phyloP scores from a whole-genome alignment of 2,797 vertebrate species.

The Spheniscus humboldti region DNA sequence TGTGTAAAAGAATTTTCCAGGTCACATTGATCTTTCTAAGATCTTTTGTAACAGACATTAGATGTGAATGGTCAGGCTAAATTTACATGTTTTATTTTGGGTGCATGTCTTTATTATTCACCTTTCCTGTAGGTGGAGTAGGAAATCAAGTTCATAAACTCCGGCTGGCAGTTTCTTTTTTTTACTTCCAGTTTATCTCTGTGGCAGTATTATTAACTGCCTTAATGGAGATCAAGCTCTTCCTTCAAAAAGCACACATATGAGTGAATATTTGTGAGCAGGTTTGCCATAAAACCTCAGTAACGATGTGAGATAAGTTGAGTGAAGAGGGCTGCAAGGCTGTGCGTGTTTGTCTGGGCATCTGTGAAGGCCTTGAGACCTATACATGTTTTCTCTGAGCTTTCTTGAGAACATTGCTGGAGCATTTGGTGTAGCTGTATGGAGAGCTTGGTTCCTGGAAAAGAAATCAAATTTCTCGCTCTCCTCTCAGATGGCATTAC shows the following conservation, averaged over 20 bases:
- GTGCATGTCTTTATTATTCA: neutral
- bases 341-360: rapidly evolving
- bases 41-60: neutral
- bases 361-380: neutral
- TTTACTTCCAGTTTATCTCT: neutral
- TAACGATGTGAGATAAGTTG: neutral
- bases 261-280: neutral
- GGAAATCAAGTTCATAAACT: neutral
- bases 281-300: neutral
- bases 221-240: neutral
- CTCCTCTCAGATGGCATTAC: neutral
- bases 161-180: neutral
- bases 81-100: neutral
- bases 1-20: neutral
- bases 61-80: neutral
- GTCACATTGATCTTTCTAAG: neutral
- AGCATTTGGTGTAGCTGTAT: neutral
- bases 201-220: neutral
- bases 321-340: neutral
- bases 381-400: neutral
- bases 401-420: neutral
- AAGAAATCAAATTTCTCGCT: neutral
- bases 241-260: neutral
- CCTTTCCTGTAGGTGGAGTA: neutral
- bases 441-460: neutral